A percentile compares a stretch with the other conserved stretches of the same genome.
Conservation (phyloP, 2,113 vertebrate species). For the Lepus americanus region DNA sequence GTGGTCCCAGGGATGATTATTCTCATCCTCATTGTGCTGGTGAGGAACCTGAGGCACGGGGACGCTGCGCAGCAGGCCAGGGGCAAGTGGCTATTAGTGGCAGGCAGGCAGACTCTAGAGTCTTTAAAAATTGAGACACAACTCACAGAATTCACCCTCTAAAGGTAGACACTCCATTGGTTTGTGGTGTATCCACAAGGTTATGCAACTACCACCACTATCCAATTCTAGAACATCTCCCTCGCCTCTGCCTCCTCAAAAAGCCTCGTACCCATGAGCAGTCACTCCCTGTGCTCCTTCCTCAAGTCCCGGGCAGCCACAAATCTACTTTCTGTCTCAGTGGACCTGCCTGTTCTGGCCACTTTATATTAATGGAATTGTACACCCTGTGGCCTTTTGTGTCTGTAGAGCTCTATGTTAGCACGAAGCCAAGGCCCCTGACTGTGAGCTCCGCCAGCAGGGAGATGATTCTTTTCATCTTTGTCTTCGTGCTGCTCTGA, state of each 20-base stretch:
- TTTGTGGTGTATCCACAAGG: neutral
- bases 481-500: neutral
- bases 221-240: neutral
- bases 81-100: neutral
- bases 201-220: too few species aligned
- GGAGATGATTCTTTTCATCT: neutral
- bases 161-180: neutral
- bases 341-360: neutral
- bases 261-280: neutral
- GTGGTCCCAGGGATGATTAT: neutral
- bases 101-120: neutral
- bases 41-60: neutral
- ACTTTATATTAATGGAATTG: neutral
- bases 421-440: neutral
- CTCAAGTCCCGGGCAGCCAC: neutral
- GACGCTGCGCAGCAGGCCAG: neutral
- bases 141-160: neutral
- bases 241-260: neutral
- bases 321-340: neutral
- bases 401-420: neutral
- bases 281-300: neutral
- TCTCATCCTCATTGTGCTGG: neutral
- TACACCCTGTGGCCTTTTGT: neutral
- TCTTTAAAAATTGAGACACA: neutral
- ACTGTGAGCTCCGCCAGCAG: neutral